Percentiles rank a stretch among this genome's conserved stretches.
These are phyloP conservation scores for Hybos culiciformis DNA, from an alignment of 2,888 invertebrate genomes.

Conservation along the genomic window DNA sequence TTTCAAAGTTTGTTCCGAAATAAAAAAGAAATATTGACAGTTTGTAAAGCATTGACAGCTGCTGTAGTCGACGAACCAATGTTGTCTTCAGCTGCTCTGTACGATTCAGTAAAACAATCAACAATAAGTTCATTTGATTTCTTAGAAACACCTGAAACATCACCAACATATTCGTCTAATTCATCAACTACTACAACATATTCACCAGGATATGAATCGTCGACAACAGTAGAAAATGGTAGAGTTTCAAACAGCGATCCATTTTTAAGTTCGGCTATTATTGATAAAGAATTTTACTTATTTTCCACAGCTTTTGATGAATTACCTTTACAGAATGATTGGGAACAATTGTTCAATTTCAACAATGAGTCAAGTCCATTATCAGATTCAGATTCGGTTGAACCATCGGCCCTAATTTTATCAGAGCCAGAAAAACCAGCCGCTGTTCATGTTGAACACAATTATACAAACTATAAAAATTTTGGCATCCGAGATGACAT, in stretches of 20 bases:
- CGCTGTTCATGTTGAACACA: constrained; percentile 16
- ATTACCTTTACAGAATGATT: constrained; percentile 16
- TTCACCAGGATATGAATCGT: background rate
- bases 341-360: constrained; percentile 14
- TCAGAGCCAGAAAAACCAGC: background rate
- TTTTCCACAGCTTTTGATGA: constrained; percentile 25
- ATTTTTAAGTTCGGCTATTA: constrained; percentile 13
- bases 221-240: constrained; percentile 7
- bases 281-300: constrained; percentile 20
- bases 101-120: constrained; percentile 3
- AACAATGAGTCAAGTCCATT: constrained; percentile 12
- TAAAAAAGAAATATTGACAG: constrained; percentile 37
- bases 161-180: constrained; percentile 15
- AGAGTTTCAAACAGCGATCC: constrained; percentile 15
- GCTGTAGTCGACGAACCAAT: background rate
- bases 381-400: background rate
- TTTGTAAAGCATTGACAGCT: constrained; percentile 37
- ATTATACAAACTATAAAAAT: constrained; percentile 14
- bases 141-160: constrained; percentile 6
- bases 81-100: background rate
- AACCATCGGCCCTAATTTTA: background rate
- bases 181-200: too few relatives aligned
- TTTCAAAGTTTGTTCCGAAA: constrained; percentile 42
- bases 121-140: background rate
- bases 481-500: background rate